A percentile compares a stretch with the other conserved stretches of the same genome.
phyloP scores from a whole-genome alignment of 2,113 vertebrate genomes.

The Silurus glanis region DNA sequence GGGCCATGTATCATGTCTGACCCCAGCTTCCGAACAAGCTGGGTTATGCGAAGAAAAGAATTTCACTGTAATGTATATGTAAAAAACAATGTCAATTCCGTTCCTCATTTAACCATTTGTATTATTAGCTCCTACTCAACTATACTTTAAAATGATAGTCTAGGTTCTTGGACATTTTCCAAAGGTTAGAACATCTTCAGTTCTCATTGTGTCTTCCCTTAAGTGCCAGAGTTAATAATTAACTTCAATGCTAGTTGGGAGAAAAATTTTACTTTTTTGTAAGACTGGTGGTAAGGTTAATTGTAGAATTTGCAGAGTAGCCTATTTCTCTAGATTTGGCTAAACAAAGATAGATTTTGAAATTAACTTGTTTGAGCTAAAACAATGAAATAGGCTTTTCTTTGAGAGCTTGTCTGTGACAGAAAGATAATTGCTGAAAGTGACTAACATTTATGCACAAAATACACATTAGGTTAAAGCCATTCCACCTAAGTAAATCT shows the following conservation, averaged over 20 bases:
- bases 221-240: constrained; percentile 79
- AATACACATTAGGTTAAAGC: not conserved
- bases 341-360: constrained; percentile 74
- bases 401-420: constrained; percentile 57
- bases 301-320: constrained; percentile 66
- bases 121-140: constrained; percentile 61
- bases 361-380: constrained; percentile 66
- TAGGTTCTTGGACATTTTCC: constrained; percentile 56
- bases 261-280: constrained; percentile 68
- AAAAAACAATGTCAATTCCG: too few relatives aligned
- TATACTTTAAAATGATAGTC: constrained; percentile 62
- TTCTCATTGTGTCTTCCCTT: constrained; percentile 65
- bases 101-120: constrained; percentile 50
- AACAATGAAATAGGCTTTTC: constrained; percentile 63
- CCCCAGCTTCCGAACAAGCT: too few relatives aligned
- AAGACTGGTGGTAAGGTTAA: constrained; percentile 64
- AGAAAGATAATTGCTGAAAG: not conserved
- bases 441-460: not conserved
- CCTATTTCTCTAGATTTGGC: constrained; percentile 62
- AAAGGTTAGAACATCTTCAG: constrained; percentile 76
- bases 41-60: too few relatives aligned
- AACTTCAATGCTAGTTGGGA: constrained; percentile 64
- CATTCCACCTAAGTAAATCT: not conserved
- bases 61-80: too few relatives aligned
- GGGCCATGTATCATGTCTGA: too few relatives aligned